Conservation (phyloP, 2,797 vertebrate species). For the Poeciliopsis infans region DNA sequence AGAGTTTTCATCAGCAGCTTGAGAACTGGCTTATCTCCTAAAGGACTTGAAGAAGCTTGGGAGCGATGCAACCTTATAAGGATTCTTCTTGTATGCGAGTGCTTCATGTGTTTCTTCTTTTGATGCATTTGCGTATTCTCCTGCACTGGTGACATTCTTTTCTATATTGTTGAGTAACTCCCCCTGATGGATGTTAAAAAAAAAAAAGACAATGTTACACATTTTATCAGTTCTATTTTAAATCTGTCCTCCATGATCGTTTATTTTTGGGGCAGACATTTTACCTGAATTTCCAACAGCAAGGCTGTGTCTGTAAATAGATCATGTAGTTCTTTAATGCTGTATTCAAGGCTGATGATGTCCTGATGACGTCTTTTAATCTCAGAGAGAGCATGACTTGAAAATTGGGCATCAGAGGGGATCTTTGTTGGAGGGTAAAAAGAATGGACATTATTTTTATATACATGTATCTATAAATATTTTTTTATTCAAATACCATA, state of each 20-base stretch:
- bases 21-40: slow-evolving; percentile 36
- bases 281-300: slow-evolving; percentile 89
- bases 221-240: neutral
- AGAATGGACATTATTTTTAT: neutral
- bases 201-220: neutral
- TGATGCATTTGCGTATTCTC: slow-evolving; percentile 83
- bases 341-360: slow-evolving; percentile 87
- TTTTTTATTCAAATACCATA: neutral
- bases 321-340: slow-evolving; percentile 88
- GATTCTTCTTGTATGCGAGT: slow-evolving; percentile 85
- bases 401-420: slow-evolving; percentile 79
- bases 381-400: slow-evolving; percentile 86
- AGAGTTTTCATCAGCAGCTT: slow-evolving; percentile 30
- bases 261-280: neutral
- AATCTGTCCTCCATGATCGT: neutral
- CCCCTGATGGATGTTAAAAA: slow-evolving; percentile 76
- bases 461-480: no score
- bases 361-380: slow-evolving; percentile 90
- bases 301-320: slow-evolving; percentile 89
- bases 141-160: slow-evolving; percentile 84
- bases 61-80: slow-evolving; percentile 80
- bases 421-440: slow-evolving; percentile 70
- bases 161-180: slow-evolving; percentile 94
- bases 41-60: slow-evolving; percentile 66
- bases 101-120: slow-evolving; percentile 86